phyloP scores from a whole-genome alignment of 1,140 invertebrate species.

The Theocolax elegans region DNA sequence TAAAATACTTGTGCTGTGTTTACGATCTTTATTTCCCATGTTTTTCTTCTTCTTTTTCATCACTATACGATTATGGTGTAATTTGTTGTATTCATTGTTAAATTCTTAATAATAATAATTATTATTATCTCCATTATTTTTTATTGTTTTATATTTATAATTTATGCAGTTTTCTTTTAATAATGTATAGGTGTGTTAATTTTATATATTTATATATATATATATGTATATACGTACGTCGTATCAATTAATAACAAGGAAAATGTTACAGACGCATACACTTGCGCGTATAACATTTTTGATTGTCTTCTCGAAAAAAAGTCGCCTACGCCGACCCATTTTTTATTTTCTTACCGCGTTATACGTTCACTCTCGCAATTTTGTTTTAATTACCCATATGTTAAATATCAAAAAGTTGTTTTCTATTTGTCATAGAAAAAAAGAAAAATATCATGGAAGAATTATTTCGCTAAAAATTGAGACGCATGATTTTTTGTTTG shows the following conservation, averaged over 20 bases:
- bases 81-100: slow-evolving; percentile 17
- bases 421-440: slow-evolving; percentile 15
- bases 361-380: slow-evolving; percentile 12
- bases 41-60: no score
- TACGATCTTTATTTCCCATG: no score
- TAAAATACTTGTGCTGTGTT: slow-evolving; percentile 8
- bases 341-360: slow-evolving; percentile 10
- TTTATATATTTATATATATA: no score
- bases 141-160: slow-evolving; percentile 43
- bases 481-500: not conserved
- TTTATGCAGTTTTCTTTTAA: slow-evolving; percentile 45
- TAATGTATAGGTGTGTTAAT: slow-evolving; percentile 34
- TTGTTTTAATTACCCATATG: slow-evolving; percentile 25
- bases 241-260: slow-evolving; percentile 64
- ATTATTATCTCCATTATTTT: slow-evolving; percentile 35
- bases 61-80: slow-evolving; percentile 11
- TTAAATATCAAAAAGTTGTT: slow-evolving; percentile 29
- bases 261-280: slow-evolving; percentile 58
- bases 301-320: slow-evolving; percentile 65
- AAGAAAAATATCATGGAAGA: slow-evolving; percentile 18
- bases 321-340: slow-evolving; percentile 46
- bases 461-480: slow-evolving; percentile 16
- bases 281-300: slow-evolving; percentile 62
- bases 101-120: slow-evolving; percentile 23
- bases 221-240: slow-evolving; percentile 40